Conservation (phyloP, 2,797 vertebrate genomes). For the Aphelocoma californica region DNA sequence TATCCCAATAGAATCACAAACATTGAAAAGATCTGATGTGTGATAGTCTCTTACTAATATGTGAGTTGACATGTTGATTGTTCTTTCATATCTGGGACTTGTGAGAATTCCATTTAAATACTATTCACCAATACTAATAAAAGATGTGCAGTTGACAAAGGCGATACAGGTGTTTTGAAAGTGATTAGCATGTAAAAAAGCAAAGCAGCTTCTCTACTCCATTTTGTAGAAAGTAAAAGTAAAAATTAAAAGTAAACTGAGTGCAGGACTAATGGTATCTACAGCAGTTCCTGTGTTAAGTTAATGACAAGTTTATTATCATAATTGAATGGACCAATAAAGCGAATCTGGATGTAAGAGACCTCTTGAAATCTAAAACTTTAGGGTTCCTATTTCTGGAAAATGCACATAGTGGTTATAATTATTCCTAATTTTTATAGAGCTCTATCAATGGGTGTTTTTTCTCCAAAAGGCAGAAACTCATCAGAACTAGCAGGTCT, state of each 20-base stretch:
- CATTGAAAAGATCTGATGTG: conserved; percentile 57
- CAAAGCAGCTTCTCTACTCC: neutral
- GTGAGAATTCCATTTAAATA: conserved; percentile 34
- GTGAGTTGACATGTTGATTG: conserved; percentile 68
- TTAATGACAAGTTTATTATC: neutral
- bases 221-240: neutral
- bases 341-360: neutral
- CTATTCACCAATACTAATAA: neutral
- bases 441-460: neutral
- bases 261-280: neutral
- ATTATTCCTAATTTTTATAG: neutral
- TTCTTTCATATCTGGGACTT: conserved; percentile 52
- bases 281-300: neutral
- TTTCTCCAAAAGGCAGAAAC: neutral
- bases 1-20: conserved; percentile 65
- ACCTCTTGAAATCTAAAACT: neutral
- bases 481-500: neutral
- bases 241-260: neutral
- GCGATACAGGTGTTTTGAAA: conserved; percentile 11
- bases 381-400: neutral
- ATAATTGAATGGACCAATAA: neutral
- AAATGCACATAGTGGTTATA: neutral
- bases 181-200: conserved; percentile 11
- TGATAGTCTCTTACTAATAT: conserved; percentile 47
- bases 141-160: conserved; percentile 1